Evolutionary conservation across 2,797 vertebrate species (phyloP), one percentile per base, ranked within the genome.

Genomic region (Halcyon badia): DNA sequence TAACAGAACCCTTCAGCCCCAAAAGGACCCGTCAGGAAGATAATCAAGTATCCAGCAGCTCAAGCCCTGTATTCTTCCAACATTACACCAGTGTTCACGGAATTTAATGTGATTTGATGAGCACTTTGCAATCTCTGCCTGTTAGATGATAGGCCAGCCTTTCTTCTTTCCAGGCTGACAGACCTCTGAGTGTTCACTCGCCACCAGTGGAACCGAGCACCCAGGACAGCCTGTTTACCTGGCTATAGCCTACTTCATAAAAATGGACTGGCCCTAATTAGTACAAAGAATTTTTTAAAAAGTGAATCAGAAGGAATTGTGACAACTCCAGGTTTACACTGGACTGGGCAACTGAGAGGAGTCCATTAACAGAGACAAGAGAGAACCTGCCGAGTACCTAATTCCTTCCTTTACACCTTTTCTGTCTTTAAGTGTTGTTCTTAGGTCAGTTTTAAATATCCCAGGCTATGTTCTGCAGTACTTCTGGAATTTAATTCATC

Each of bases 91-190:
- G 22, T 3, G 24, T 31, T 54, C 46, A 46, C 73, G 16, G 48
- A 81, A 56, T 11, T 80, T 26, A 26, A 25, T 0, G 0, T 4
- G 2, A 51, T 28, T 46, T 69, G 31, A 21, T 5, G 9, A 31
- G 9, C 24, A 11, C 10, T 41, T 65, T 22, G 69, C 33, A 46
- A 1, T 30, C 30, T 60, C 77, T 9, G 41, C 26, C n/a, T 72
- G 28, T 21, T 37, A 14, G 42, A 39, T 35, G 24, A 87, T 0
- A 58, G 39, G 11, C 6, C 54, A 87, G 28, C 13, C 51, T 42
- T 49, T 46, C 15, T 62, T 79, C 31, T 52, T 57, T 52, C 9
- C 13, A 75, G 39, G 20, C 65, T 83, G 33, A 60, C 11, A 77
- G 35, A 33, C 24, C 26, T 31, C 78, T 28, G 37, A 86, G 31